These are phyloP conservation scores for Phymatocera aterrima DNA, from an alignment of 2,888 invertebrate genomes.

Conservation along the genomic window DNA sequence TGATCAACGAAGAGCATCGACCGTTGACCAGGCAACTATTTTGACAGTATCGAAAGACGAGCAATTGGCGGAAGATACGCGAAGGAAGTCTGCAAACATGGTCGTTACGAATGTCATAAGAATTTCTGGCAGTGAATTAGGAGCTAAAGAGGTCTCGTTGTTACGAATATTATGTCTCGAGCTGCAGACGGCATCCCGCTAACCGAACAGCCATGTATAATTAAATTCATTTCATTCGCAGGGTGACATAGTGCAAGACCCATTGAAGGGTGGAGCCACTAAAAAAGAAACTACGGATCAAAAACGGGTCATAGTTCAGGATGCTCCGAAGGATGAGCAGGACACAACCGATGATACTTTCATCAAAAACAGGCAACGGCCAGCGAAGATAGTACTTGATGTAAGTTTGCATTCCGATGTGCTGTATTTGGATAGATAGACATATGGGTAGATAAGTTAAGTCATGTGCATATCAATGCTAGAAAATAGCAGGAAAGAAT, in stretches of 20 bases:
- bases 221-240: not conserved
- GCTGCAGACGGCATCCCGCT: not conserved
- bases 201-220: not conserved
- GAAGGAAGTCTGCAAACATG: conserved; percentile 19
- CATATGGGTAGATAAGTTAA: no score
- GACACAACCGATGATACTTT: not conserved
- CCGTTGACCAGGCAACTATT: conserved; percentile 19
- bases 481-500: no score
- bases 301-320: conserved; percentile 29
- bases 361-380: not conserved
- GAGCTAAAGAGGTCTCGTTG: conserved; percentile 11
- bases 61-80: conserved; percentile 1
- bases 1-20: conserved; percentile 2
- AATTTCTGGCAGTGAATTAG: conserved; percentile 31
- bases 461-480: no score
- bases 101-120: conserved; percentile 30
- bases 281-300: conserved; percentile 19
- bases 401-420: not conserved
- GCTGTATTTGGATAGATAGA: no score
- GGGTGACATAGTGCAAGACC: not conserved
- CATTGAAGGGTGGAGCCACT: no score
- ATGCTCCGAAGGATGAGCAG: not conserved
- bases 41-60: conserved; percentile 21
- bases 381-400: not conserved
- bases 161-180: not conserved